Evolutionary conservation across 2,797 vertebrate species (phyloP).

Genomic region (Coreius guichenoti): DNA sequence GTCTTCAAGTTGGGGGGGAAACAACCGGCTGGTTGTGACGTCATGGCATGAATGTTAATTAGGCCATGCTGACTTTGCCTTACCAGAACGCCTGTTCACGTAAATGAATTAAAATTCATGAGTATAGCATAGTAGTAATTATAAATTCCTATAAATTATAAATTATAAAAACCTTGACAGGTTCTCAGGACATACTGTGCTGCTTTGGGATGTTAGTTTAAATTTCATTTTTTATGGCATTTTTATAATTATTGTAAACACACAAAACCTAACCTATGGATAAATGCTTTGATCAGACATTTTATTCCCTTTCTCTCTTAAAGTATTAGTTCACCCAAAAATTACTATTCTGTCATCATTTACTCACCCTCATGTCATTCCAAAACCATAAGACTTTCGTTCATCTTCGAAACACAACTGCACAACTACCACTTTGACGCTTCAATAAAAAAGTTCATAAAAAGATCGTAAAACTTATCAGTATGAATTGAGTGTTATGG

Average conservation of each 20-base stretch:
- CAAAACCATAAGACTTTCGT: background rate
- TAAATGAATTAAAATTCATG: background rate
- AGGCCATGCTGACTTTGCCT: constrained; percentile 9
- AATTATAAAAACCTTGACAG: too few relatives aligned
- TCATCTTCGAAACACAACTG: background rate
- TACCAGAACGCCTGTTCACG: background rate
- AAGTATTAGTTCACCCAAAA: background rate
- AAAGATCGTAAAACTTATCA: too few relatives aligned
- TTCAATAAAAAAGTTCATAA: too few relatives aligned
- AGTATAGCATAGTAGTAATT: background rate
- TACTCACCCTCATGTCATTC: background rate
- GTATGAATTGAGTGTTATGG: too few relatives aligned
- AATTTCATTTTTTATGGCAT: background rate
- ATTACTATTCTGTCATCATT: too few relatives aligned
- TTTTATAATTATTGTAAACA: background rate
- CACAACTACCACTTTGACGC: too few relatives aligned
- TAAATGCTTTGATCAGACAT: background rate
- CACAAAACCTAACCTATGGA: background rate
- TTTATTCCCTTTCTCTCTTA: background rate
- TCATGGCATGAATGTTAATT: constrained; percentile 30
- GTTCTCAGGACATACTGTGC: background rate
- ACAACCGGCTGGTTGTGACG: constrained; percentile 9
- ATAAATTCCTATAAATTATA: too few relatives aligned
- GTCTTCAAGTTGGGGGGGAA: background rate
- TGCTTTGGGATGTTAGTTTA: background rate